Percentiles rank a stretch among this genome's conserved stretches.
These are phyloP conservation scores for Vireo altiloquus DNA, from an alignment of 2,113 vertebrate genomes.

Conservation along the genomic window DNA sequence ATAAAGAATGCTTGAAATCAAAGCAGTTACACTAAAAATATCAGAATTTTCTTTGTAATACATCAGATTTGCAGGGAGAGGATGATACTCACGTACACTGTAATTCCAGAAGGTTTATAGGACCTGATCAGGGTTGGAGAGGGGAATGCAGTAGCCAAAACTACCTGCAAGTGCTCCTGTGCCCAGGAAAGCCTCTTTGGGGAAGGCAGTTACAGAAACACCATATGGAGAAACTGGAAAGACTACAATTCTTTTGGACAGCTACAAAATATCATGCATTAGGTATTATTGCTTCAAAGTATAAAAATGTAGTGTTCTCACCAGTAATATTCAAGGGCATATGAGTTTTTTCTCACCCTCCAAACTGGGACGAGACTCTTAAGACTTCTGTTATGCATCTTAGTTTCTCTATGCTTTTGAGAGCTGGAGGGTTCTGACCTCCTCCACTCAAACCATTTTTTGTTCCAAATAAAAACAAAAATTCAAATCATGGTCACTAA, in stretches of 20 bases:
- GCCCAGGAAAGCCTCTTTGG: not conserved
- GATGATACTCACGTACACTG: not conserved
- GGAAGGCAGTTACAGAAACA: not conserved
- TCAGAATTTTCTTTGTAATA: not conserved
- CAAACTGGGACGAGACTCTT: not conserved
- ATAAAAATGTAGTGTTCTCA: not conserved
- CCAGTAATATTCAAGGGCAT: not conserved
- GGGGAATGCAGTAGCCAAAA: not conserved
- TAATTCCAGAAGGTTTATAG: not conserved
- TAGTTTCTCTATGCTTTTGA: not conserved
- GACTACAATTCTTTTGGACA: not conserved
- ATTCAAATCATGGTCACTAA: not conserved
- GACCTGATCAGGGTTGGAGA: not conserved
- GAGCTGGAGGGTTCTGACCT: not conserved
- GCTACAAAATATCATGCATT: not conserved
- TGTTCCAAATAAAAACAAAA: not conserved
- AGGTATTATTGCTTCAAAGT: not conserved
- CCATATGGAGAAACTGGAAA: not conserved
- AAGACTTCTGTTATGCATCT: not conserved
- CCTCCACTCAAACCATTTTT: not conserved
- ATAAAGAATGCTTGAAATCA: not conserved
- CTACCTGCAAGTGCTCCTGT: accelerated
- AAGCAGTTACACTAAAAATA: not conserved
- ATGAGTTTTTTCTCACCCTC: too few species aligned
- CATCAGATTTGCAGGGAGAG: not conserved